A percentile compares a stretch with the other conserved stretches of the same genome.
Conservation (phyloP, 30 jellyfish, hydroid and myxozoan species). For the Morbakka virulenta region DNA sequence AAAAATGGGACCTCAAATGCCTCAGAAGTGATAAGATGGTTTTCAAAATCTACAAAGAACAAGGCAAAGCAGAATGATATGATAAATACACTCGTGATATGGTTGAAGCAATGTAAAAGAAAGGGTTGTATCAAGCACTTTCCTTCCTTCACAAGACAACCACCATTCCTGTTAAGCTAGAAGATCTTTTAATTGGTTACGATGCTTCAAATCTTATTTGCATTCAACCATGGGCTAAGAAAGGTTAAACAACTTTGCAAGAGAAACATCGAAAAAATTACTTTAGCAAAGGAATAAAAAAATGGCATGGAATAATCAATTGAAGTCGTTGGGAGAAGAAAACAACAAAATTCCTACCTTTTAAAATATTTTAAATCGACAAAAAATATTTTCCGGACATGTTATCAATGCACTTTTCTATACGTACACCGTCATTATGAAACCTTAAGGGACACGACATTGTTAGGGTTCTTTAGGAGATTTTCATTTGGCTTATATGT, state of each 20-base stretch:
- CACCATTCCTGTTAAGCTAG: slow-evolving; percentile 33
- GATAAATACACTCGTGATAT: slow-evolving; percentile 31
- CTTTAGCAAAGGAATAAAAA: too few species aligned
- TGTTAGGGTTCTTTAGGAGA: too few species aligned
- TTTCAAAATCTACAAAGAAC: slow-evolving; percentile 38
- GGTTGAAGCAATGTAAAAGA: slow-evolving; percentile 19
- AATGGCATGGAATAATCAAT: too few species aligned
- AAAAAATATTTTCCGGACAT: too few species aligned
- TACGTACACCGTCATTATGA: too few species aligned
- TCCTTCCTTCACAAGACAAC: slow-evolving; percentile 29
- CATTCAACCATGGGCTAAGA: slow-evolving; percentile 47
- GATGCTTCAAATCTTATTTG: slow-evolving; percentile 46
- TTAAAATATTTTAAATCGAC: too few species aligned
- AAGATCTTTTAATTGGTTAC: slow-evolving; percentile 47
- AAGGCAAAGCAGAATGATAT: slow-evolving; percentile 11
- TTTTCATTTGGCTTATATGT: too few species aligned
- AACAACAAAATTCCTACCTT: too few species aligned
- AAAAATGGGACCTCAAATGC: slow-evolving; percentile 34
- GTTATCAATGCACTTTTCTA: too few species aligned
- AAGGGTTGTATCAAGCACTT: slow-evolving; percentile 49
- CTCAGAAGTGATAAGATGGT: slow-evolving; percentile 26
- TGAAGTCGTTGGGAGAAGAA: too few species aligned
- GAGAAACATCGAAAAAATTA: too few species aligned
- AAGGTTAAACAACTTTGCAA: slow-evolving; percentile 1
- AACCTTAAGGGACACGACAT: too few species aligned